Evolutionary conservation across 2,888 invertebrate genomes (phyloP).

Genomic region (Heliconius hortense): DNA sequence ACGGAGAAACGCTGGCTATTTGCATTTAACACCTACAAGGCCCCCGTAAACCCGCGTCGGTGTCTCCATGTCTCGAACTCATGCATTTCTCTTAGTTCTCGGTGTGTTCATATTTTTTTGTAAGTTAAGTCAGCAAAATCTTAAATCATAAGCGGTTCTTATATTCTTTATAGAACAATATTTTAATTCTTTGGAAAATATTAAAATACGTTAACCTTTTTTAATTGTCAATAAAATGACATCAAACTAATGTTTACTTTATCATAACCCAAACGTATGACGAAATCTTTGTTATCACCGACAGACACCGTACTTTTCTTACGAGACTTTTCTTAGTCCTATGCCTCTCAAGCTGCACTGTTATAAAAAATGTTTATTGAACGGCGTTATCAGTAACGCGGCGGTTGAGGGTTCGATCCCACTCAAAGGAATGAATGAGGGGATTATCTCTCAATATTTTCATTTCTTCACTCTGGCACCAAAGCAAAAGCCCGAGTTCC

Average conservation of each 20-base stretch:
- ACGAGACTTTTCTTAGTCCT: neutral
- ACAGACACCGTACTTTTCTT: slow-evolving; percentile 4
- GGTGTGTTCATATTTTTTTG: neutral
- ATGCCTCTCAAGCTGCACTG: no score
- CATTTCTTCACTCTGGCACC: no score
- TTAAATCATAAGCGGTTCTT: neutral
- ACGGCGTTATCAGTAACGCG: no score
- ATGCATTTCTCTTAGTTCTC: slow-evolving; percentile 56
- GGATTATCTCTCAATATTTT: no score
- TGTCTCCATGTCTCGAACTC: slow-evolving; percentile 48
- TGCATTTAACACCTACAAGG: slow-evolving; percentile 73
- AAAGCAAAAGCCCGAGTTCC: no score
- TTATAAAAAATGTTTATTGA: no score
- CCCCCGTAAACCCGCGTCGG: slow-evolving; percentile 49
- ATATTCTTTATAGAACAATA: neutral
- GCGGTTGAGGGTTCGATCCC: no score
- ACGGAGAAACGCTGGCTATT: slow-evolving; percentile 72
- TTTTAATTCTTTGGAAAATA: neutral
- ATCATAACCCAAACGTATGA: slow-evolving; percentile 43
- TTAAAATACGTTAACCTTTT: slow-evolving; percentile 22
- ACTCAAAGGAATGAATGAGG: no score
- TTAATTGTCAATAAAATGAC: slow-evolving; percentile 21
- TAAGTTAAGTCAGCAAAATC: neutral
- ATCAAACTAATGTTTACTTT: slow-evolving; percentile 22
- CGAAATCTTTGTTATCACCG: slow-evolving; percentile 47